A percentile compares a stretch with the other conserved stretches of the same genome.
These are phyloP conservation scores for Lasioglossum figueresi DNA, from an alignment of 2,888 invertebrate genomes.

Conservation along the genomic window DNA sequence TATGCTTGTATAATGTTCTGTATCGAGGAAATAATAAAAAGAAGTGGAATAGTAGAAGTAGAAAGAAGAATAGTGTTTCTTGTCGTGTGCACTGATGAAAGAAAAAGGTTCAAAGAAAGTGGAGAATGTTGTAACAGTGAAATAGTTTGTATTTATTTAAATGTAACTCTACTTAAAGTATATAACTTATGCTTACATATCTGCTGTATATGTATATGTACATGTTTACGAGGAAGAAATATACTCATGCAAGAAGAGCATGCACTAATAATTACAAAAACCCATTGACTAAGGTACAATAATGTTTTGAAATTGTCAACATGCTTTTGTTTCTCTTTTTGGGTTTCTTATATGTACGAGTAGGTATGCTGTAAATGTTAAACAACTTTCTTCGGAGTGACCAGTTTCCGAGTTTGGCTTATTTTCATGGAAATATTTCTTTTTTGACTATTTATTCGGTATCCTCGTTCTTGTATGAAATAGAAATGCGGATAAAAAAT, in stretches of 20 bases:
- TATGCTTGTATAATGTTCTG: background rate
- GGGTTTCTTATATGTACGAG: constrained; percentile 29
- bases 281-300: constrained; percentile 43
- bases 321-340: constrained; percentile 46
- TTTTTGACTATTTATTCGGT: constrained; percentile 44
- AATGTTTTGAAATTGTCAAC: constrained; percentile 33
- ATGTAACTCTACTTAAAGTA: background rate
- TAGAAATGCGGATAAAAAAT: constrained; percentile 23
- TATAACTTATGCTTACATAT: background rate
- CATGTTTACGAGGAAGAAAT: background rate
- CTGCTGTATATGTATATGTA: constrained; percentile 3
- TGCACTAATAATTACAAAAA: constrained; percentile 54
- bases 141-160: background rate
- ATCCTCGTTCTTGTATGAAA: constrained; percentile 15
- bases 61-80: background rate
- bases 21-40: background rate
- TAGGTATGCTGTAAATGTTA: constrained; percentile 35
- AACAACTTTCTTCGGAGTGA: background rate
- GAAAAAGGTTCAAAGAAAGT: constrained; percentile 2
- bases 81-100: background rate
- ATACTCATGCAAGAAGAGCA: constrained; percentile 55
- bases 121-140: background rate
- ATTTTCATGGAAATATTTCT: constrained; percentile 81
- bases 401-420: constrained; percentile 74
- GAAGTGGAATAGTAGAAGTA: background rate